Evolutionary conservation across 2,797 vertebrate species (phyloP).

Genomic region (Philypnodon macrostomus): DNA sequence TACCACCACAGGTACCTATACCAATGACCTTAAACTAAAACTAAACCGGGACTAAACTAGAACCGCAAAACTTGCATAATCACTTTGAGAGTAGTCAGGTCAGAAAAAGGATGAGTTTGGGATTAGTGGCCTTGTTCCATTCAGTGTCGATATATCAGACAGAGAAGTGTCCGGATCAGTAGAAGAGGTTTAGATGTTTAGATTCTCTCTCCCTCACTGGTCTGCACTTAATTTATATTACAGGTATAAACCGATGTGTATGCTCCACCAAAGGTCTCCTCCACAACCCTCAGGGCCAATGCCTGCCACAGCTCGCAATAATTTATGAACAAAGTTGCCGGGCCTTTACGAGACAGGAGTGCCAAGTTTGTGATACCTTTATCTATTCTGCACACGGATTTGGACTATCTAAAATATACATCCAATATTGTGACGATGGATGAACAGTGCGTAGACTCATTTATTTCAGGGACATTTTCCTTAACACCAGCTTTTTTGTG

Average conservation of each 20-base stretch:
- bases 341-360: conserved; percentile 63
- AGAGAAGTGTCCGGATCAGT: conserved; percentile 36
- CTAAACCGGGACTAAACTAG: too few species aligned
- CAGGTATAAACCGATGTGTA: conserved; percentile 68
- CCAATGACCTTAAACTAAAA: too few species aligned
- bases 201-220: conserved; percentile 35
- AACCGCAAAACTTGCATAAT: too few species aligned
- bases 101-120: conserved; percentile 15
- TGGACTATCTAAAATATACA: conserved; percentile 66
- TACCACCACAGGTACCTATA: too few species aligned
- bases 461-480: conserved; percentile 5
- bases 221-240: conserved; percentile 70
- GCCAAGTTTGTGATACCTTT: conserved; percentile 61
- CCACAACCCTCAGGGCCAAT: conserved; percentile 56
- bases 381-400: conserved; percentile 61
- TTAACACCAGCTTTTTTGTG: neutral
- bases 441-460: conserved; percentile 27
- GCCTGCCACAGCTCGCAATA: conserved; percentile 57
- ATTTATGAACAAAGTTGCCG: conserved; percentile 69
- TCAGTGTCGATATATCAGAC: conserved; percentile 42
- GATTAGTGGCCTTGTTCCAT: conserved; percentile 26
- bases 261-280: conserved; percentile 70
- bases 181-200: conserved; percentile 56
- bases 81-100: too few species aligned
- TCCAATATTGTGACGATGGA: conserved; percentile 56